These are phyloP conservation scores for Ophiodon elongatus DNA, from an alignment of 2,113 vertebrate genomes.

Conservation along the genomic window DNA sequence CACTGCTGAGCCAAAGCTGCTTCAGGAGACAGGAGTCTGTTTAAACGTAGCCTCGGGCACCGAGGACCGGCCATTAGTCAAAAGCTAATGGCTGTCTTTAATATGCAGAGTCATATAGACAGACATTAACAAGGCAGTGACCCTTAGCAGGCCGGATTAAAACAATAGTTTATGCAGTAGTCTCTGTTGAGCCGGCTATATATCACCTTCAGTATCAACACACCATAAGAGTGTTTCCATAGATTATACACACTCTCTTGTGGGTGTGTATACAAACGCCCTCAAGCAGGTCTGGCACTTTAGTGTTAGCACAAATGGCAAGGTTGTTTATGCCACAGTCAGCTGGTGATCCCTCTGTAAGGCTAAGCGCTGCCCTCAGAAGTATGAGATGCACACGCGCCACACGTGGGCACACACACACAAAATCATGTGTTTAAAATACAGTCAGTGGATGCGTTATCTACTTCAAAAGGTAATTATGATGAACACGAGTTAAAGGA, in stretches of 20 bases:
- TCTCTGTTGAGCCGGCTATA: constrained; percentile 68
- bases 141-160: constrained; percentile 74
- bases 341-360: constrained; percentile 76
- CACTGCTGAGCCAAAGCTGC: constrained; percentile 37
- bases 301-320: constrained; percentile 67
- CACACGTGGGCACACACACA: constrained; percentile 12
- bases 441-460: constrained; percentile 17
- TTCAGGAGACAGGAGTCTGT: constrained; percentile 30
- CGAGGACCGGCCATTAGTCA: constrained; percentile 69
- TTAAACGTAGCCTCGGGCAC: constrained; percentile 59
- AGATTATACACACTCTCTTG: constrained; percentile 86
- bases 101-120: constrained; percentile 61
- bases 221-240: constrained; percentile 83
- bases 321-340: constrained; percentile 81
- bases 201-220: constrained; percentile 85
- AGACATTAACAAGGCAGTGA: constrained; percentile 69
- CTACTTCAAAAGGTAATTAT: constrained; percentile 13
- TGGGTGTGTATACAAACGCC: constrained; percentile 81
- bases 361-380: constrained; percentile 60
- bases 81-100: constrained; percentile 67
- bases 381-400: constrained; percentile 5
- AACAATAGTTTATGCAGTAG: constrained; percentile 85
- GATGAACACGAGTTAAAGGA: background rate
- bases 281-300: constrained; percentile 74
- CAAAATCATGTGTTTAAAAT: constrained; percentile 22